These are phyloP conservation scores for Amphiprion ocellaris DNA, from an alignment of 2,113 vertebrate species.

Conservation along the genomic window DNA sequence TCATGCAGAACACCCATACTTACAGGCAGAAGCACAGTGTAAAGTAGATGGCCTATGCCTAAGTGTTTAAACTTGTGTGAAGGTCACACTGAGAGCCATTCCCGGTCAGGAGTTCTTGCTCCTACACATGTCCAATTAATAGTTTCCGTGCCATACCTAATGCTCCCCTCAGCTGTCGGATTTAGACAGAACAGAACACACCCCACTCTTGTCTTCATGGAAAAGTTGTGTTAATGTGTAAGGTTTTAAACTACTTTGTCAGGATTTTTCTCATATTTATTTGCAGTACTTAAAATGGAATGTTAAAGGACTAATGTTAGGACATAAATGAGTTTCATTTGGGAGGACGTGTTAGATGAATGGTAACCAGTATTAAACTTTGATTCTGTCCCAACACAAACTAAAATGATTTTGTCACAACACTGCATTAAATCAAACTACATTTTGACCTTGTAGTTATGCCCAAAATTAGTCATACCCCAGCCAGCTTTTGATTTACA, in stretches of 20 bases:
- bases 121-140: constrained; percentile 30
- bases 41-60: constrained; percentile 1
- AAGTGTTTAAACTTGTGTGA: constrained; percentile 1
- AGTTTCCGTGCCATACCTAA: constrained; percentile 34
- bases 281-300: constrained; percentile 11
- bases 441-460: too few relatives aligned
- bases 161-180: constrained; percentile 32
- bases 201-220: constrained; percentile 24
- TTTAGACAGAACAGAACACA: constrained; percentile 41
- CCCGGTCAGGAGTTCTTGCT: constrained; percentile 25
- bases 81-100: constrained; percentile 21
- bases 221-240: constrained; percentile 46
- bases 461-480: too few relatives aligned
- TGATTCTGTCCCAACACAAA: not conserved
- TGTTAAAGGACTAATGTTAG: constrained; percentile 21
- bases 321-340: not conserved
- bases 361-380: not conserved
- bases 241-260: constrained; percentile 34
- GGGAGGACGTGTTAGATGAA: constrained; percentile 7
- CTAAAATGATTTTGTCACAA: not conserved
- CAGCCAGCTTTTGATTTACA: too few relatives aligned
- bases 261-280: constrained; percentile 22
- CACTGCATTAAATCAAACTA: too few relatives aligned
- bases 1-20: not conserved
- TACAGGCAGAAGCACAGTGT: not conserved